A percentile compares a stretch with the other conserved stretches of the same genome.
phyloP scores from a whole-genome alignment of 2,113 vertebrate genomes.

The Sciurus niger region DNA sequence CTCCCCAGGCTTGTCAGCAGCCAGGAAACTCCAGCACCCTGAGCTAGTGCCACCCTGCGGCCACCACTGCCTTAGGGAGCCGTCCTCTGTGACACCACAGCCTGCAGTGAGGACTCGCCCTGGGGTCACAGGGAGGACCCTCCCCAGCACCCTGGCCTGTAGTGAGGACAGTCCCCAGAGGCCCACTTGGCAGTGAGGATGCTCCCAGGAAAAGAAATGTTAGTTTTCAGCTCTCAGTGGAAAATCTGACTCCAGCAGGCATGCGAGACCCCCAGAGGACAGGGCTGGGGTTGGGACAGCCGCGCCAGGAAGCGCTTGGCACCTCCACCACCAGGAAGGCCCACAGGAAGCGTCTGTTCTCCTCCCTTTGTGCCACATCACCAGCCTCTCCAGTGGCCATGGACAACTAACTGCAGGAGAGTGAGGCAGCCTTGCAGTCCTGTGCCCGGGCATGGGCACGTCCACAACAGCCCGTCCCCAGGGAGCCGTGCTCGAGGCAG shows the following conservation, averaged over 20 bases:
- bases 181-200: not conserved
- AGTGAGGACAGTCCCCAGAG: not conserved
- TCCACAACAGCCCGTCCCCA: not conserved
- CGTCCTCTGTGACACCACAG: not conserved
- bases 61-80: not conserved
- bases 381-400: not conserved
- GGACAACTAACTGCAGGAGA: not conserved
- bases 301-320: not conserved
- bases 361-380: not conserved
- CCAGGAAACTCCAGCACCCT: not conserved
- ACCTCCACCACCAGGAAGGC: not conserved
- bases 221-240: not conserved
- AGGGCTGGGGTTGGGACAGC: not conserved
- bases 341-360: not conserved
- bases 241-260: not conserved
- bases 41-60: not conserved
- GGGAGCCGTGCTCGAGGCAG: not conserved
- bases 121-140: not conserved
- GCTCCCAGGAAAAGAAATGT: not conserved
- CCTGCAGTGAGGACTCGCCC: not conserved
- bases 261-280: not conserved
- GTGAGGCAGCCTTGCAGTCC: not conserved
- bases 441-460: not conserved
- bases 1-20: not conserved
- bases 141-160: not conserved